phyloP scores from a whole-genome alignment of 2,888 invertebrate species.

The Gisinianus flammeolus region DNA sequence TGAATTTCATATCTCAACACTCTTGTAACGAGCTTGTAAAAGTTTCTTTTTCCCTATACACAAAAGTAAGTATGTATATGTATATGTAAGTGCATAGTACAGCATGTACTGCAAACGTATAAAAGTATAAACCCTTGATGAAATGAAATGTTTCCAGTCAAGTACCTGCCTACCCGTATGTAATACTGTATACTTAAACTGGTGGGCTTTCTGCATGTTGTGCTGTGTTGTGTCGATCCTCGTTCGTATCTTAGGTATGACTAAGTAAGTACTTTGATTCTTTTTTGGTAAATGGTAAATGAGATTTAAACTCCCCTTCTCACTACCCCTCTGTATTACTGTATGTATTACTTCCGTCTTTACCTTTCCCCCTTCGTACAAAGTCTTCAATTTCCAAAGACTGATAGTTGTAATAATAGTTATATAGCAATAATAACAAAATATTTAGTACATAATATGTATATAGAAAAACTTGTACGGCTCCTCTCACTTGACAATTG shows the following conservation, averaged over 20 bases:
- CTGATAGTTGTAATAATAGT: neutral
- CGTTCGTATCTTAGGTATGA: too few relatives aligned
- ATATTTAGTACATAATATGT: too few relatives aligned
- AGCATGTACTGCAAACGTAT: neutral
- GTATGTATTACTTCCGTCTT: constrained; percentile 15
- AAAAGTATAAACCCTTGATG: neutral
- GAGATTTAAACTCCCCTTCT: neutral
- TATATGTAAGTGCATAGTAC: neutral
- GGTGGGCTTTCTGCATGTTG: neutral
- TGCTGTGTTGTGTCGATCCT: neutral
- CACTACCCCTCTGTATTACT: neutral
- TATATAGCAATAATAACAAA: too few relatives aligned
- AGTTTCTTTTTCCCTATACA: too few relatives aligned
- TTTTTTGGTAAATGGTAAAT: neutral
- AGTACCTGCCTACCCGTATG: neutral
- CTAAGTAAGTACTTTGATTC: neutral
- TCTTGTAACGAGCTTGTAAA: too few relatives aligned
- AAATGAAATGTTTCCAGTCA: constrained; percentile 14
- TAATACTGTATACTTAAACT: neutral
- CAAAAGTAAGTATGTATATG: too few relatives aligned
- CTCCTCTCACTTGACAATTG: neutral
- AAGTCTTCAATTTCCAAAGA: neutral
- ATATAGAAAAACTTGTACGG: too few relatives aligned
- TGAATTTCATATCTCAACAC: too few relatives aligned
- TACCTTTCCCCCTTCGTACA: neutral